Percentiles rank a stretch among this genome's conserved stretches.
phyloP scores from a whole-genome alignment of 2,797 vertebrate species.

The Muscicapa striata region DNA sequence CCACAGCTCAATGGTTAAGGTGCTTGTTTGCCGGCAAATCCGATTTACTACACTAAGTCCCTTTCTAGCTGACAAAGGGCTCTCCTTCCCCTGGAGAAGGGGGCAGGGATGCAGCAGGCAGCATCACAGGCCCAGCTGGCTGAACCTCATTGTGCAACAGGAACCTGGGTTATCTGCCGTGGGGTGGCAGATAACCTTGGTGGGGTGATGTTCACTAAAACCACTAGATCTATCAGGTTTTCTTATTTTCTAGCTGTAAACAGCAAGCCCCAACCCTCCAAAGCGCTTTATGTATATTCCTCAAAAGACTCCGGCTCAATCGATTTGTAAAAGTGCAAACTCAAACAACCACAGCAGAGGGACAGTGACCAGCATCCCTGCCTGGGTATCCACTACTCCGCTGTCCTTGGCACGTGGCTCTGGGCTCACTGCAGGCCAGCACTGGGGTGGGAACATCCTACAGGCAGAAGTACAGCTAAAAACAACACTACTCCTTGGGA shows the following conservation, averaged over 20 bases:
- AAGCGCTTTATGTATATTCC: neutral
- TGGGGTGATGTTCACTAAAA: slow-evolving; percentile 50
- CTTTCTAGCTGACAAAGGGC: slow-evolving; percentile 34
- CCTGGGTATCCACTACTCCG: slow-evolving; percentile 35
- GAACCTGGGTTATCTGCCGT: slow-evolving; percentile 39
- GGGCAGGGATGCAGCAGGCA: neutral
- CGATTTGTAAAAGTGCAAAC: slow-evolving; percentile 70
- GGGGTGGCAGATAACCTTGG: neutral
- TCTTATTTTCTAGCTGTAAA: slow-evolving; percentile 18
- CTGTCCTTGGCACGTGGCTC: slow-evolving; percentile 14
- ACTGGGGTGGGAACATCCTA: neutral
- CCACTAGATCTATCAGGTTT: neutral
- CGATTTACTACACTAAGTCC: neutral
- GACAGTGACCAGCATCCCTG: slow-evolving; percentile 38
- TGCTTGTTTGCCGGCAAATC: slow-evolving; percentile 29
- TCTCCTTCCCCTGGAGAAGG: neutral
- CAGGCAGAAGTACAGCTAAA: neutral
- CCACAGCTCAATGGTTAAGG: slow-evolving; percentile 61
- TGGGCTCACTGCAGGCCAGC: neutral
- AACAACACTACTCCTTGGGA: neutral
- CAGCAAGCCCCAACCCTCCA: neutral
- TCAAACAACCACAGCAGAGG: slow-evolving; percentile 59
- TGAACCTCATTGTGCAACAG: neutral
- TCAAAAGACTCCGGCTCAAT: slow-evolving; percentile 50
- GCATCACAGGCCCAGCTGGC: neutral